Evolutionary conservation across 2,113 vertebrate genomes (phyloP), one percentile per base, ranked within the genome.

Genomic region (Thunnus thynnus): DNA sequence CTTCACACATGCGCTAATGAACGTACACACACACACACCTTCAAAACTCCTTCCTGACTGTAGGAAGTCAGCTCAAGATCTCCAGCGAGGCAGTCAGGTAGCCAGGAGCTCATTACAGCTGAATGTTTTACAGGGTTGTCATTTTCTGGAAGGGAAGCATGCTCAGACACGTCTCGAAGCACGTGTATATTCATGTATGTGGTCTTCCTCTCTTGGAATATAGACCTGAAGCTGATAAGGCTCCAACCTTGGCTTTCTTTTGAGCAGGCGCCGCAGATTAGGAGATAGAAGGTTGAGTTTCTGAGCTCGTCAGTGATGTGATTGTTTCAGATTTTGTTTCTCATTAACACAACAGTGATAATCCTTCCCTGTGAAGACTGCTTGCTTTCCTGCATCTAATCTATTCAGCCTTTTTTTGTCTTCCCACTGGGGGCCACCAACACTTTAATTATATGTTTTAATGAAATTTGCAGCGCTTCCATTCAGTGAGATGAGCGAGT

Each of bases 61-160:
- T 12, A 66, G 79, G 62, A 82, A 78, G 60, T 30, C 10, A 57
- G 55, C 8, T 3, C 14, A 57, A 73, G 14, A 6, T 64, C 13
- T 72, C 16, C 0, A 63, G 76, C 13, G 2, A 58, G 32, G 57
- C 73, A 71, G 79, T 68, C 83, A n/a, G 58, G 77, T 72, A 54
- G 78, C 80, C 84, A 62, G 78, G 25, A 64, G 72, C 81, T 78
- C 57, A 25, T 88, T 80, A 69, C 44, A 52, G 83, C 67, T 70
- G 56, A 74, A 76, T 88, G 74, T 85, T 88, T 87, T 51, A 75
- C 68, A 62, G 67, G 76, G 48, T 82, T 84, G 61, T 90, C 84
- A 77, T 91, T 88, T 86, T 91, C 82, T 83, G 58, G 64, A 62
- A 73, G 78, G 48, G 65, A 17, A 67, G 69, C 86, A n/a, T 79